Conservation (phyloP, 2,888 invertebrate species). For the Machimus atricapillus region DNA sequence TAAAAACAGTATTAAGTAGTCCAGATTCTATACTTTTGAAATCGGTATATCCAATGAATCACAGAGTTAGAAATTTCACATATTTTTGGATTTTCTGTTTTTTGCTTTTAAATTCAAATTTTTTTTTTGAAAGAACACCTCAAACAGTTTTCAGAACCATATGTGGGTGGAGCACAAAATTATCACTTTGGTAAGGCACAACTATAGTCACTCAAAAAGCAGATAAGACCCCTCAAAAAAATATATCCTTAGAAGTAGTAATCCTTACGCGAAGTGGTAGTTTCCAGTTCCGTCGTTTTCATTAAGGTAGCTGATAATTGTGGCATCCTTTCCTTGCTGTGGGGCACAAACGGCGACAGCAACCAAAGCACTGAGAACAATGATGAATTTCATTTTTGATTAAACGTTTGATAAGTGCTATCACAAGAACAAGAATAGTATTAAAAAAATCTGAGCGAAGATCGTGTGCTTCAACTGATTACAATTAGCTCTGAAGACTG, state of each 20-base stretch:
- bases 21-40: background rate
- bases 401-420: background rate
- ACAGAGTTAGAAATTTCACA: background rate
- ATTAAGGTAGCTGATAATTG: constrained; percentile 49
- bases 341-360: constrained; percentile 47
- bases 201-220: background rate
- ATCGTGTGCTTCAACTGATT: constrained; percentile 1
- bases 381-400: constrained; percentile 49
- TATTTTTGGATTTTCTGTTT: too few species aligned
- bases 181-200: background rate
- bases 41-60: background rate
- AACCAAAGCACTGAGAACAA: constrained; percentile 49
- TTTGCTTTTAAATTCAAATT: too few species aligned
- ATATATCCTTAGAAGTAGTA: constrained; percentile 14
- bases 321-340: constrained; percentile 47
- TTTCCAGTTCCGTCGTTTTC: constrained; percentile 52
- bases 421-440: background rate
- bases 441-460: background rate
- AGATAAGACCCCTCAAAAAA: background rate
- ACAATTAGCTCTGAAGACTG: constrained; percentile 31
- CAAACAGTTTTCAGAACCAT: background rate
- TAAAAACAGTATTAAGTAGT: background rate
- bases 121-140: background rate
- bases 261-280: constrained; percentile 52
- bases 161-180: background rate